phyloP scores from a whole-genome alignment of 2,888 invertebrate genomes.

The Sphaerophoria taeniata region DNA sequence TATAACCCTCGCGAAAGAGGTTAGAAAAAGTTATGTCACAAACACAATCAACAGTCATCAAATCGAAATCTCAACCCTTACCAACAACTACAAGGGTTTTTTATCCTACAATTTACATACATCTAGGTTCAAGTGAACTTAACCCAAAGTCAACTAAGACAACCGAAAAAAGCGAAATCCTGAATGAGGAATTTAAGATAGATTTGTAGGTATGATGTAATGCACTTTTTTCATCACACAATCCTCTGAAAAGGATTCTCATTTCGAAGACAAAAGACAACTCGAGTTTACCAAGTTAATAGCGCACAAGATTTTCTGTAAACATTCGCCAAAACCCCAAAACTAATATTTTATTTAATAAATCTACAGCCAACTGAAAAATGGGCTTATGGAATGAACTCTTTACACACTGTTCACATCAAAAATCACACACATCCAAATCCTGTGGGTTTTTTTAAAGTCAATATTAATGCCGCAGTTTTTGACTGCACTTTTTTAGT shows the following conservation, averaged over 20 bases:
- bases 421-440: conserved; percentile 14
- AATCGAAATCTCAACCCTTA: not conserved
- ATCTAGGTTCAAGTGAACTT: not conserved
- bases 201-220: conserved; percentile 20
- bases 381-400: conserved; percentile 25
- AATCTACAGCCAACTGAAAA: conserved; percentile 17
- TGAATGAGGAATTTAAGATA: not conserved
- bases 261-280: not conserved
- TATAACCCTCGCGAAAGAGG: not conserved
- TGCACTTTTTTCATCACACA: not conserved
- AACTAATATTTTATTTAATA: conserved; percentile 21
- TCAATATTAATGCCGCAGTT: conserved; percentile 62
- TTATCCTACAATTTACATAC: too few species aligned
- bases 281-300: not conserved
- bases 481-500: conserved; percentile 29
- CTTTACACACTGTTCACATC: too few species aligned
- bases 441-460: conserved; percentile 8
- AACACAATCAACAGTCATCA: conserved; percentile 22
- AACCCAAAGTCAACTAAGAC: not conserved
- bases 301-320: not conserved
- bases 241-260: not conserved
- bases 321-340: not conserved
- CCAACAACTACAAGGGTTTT: too few species aligned
- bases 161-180: not conserved
- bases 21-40: conserved; percentile 19